These are phyloP conservation scores for Columbina picui DNA, from an alignment of 2,113 vertebrate species.

Conservation along the genomic window DNA sequence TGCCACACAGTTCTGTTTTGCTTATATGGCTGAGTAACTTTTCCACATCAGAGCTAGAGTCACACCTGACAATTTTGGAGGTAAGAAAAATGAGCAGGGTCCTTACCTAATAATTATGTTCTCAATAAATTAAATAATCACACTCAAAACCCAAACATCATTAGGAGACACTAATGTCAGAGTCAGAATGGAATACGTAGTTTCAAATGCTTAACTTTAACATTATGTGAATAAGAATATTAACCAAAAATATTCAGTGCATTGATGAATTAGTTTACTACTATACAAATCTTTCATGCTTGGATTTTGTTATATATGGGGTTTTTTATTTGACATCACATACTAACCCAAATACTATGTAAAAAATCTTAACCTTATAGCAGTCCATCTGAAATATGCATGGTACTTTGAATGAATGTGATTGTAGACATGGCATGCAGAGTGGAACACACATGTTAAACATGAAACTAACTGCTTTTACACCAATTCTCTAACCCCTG, in stretches of 20 bases:
- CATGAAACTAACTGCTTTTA: conserved; percentile 23
- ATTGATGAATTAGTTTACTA: not conserved
- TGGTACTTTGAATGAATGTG: not conserved
- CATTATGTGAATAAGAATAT: not conserved
- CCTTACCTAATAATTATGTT: not conserved
- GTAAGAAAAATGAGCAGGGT: not conserved
- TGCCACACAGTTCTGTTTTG: not conserved
- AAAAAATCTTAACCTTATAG: not conserved
- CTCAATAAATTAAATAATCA: not conserved
- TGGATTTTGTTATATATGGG: not conserved
- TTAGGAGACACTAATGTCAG: not conserved
- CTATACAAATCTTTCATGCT: not conserved
- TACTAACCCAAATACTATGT: not conserved
- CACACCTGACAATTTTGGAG: not conserved
- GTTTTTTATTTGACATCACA: conserved; percentile 17
- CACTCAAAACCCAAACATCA: fast-evolving
- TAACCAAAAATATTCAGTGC: not conserved
- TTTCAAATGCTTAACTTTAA: not conserved
- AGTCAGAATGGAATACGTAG: not conserved
- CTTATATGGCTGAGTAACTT: not conserved
- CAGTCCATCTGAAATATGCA: not conserved
- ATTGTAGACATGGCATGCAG: not conserved
- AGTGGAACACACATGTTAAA: not conserved
- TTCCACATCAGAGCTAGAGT: not conserved
- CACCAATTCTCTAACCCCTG: not conserved